Base-by-base conservation (phyloP, 1,140 invertebrate genomes). In the Zaprionus camerounensis region DNA sequence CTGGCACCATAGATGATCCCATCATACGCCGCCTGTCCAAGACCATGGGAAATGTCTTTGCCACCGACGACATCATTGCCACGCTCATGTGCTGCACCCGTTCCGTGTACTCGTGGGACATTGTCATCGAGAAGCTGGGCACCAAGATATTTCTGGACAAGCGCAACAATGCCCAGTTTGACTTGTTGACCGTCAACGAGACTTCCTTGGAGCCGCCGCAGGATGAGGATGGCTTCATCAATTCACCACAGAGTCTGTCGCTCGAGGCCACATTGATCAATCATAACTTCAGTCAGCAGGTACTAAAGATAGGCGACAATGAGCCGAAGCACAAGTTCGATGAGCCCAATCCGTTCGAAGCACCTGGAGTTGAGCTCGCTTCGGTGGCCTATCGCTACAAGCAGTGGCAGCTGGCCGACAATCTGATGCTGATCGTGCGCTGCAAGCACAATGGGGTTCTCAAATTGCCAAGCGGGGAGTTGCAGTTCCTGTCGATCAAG, bases 221-320 rank as follows among this genome's bases (percentile, higher is more conserved):
- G 58, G 98, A 99, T 84, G 99, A 99, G 91, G 97, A 97, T 58
- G 97, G 96, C 81, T 97, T 97, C 44, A 95, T 99, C 58, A 99
- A 99, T 92, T 98, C 98, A 0, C 98, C 98, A 0, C 95, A 97
- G 59, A 99, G 99, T 93, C 94, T 99, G 49, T 98, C 98, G 0
- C 94, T 99, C 1, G 99, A 99, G 93, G 99, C 99, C 0, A 99
- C 99, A 0, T 99, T 99, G 91, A 99, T 99, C 85, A 99, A 99
- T 94, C 99, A 99, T 91, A 99, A 99, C 92, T 99, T 99, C 93
- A 98, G 98, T 34, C 99, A 99, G 84, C 99, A 99, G 95, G 98
- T 95, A n/a, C 86, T 95, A 73, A 95, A 94, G 70, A 93, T 93
- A 24, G 95, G 94, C 11, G 68, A 93, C 0, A 93, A 94, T 53